A percentile compares a stretch with the other conserved stretches of the same genome.
Conservation (phyloP, 2,113 vertebrate species). For the Blennius ocellaris region DNA sequence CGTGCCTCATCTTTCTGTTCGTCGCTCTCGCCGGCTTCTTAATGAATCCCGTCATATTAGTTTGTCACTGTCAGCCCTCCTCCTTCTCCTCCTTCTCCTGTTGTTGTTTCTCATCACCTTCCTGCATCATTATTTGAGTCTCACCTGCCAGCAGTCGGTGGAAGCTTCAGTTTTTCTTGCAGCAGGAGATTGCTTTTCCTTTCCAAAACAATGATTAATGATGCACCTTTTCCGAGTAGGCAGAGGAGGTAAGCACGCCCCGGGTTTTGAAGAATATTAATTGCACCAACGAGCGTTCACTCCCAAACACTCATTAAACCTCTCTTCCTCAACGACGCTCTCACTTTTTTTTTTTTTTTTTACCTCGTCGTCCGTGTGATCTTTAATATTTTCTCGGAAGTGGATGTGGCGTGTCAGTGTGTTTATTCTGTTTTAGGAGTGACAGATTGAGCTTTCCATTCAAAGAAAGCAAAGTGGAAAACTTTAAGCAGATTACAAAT, state of each 20-base stretch:
- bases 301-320: constrained; percentile 26
- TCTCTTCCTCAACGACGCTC: constrained; percentile 13
- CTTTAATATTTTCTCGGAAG: not conserved
- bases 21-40: constrained; percentile 14
- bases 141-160: constrained; percentile 12
- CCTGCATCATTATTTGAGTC: constrained; percentile 15
- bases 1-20: constrained; percentile 26
- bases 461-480: not conserved
- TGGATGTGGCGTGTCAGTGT: constrained; percentile 1
- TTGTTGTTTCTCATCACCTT: constrained; percentile 14
- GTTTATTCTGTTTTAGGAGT: constrained; percentile 6
- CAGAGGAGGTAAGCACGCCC: constrained; percentile 21
- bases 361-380: not conserved
- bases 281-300: constrained; percentile 27
- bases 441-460: not conserved
- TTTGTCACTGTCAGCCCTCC: not conserved
- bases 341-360: not conserved
- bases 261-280: constrained; percentile 52
- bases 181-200: not conserved
- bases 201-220: constrained; percentile 47
- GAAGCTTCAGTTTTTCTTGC: constrained; percentile 4
- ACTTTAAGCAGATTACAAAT: not conserved
- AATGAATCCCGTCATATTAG: constrained; percentile 39
- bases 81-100: constrained; percentile 2
- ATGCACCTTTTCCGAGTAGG: constrained; percentile 29